A percentile compares a stretch with the other conserved stretches of the same genome.
These are phyloP conservation scores for Andrena hattorfiana DNA, from an alignment of 2,888 invertebrate genomes.

Conservation along the genomic window DNA sequence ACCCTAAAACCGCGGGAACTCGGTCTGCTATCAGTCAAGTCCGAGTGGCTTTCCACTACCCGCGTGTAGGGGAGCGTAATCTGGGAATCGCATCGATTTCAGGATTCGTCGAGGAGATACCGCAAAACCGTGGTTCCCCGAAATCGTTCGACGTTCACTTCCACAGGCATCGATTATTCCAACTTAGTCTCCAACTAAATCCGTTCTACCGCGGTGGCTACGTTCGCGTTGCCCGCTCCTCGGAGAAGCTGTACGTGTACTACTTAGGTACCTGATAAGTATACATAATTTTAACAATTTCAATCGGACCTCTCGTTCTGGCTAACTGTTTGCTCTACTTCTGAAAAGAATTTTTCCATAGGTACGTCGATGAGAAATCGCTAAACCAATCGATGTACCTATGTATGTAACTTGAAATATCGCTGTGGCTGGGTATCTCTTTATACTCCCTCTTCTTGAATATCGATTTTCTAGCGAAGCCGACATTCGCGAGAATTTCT, in stretches of 20 bases:
- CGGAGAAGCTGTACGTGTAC: not conserved
- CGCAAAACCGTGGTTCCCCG: slow-evolving; percentile 53
- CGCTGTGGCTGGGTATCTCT: not conserved
- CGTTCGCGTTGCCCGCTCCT: not conserved
- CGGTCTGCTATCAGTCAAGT: slow-evolving; percentile 53
- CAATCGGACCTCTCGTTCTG: no score
- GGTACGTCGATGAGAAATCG: not conserved
- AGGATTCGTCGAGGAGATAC: slow-evolving; percentile 41
- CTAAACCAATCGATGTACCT: slow-evolving; percentile 1
- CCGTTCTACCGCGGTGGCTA: not conserved
- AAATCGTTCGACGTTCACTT: slow-evolving; percentile 46
- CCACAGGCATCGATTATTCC: slow-evolving; percentile 41
- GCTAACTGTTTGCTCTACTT: no score
- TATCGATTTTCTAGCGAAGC: not conserved
- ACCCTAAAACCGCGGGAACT: slow-evolving; percentile 61
- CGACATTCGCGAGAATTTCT: not conserved
- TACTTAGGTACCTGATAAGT: no score
- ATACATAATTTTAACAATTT: no score
- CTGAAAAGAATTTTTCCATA: no score
- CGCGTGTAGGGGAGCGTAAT: slow-evolving; percentile 53
- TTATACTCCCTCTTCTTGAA: not conserved
- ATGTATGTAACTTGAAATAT: not conserved
- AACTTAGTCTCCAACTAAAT: slow-evolving; percentile 26
- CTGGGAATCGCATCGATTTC: slow-evolving; percentile 60
- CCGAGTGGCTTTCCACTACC: slow-evolving; percentile 53